phyloP scores from a whole-genome alignment of 2,888 invertebrate species.

The Pterostichus madidus region DNA sequence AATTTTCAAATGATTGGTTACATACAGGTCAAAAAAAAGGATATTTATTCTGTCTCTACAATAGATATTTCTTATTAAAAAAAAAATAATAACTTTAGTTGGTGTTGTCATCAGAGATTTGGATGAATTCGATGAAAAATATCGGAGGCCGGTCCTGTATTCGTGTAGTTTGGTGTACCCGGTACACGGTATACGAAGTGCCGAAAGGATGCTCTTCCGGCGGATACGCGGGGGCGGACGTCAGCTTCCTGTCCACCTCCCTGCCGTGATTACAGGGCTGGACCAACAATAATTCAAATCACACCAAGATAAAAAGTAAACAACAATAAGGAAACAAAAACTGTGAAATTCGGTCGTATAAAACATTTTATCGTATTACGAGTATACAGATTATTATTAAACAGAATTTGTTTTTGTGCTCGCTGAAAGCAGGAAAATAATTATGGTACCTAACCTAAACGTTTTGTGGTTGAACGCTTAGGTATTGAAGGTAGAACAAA shows the following conservation, averaged over 20 bases:
- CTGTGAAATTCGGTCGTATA: background rate
- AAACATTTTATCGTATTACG: background rate
- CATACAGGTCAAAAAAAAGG: no score
- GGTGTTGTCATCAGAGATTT: no score
- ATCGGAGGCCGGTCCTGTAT: background rate
- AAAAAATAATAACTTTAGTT: no score
- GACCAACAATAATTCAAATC: conserved; percentile 67
- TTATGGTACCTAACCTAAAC: background rate
- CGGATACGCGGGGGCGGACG: conserved; percentile 73
- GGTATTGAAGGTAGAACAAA: conserved; percentile 39
- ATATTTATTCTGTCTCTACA: no score
- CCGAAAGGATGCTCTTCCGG: conserved; percentile 70
- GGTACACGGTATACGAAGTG: conserved; percentile 2
- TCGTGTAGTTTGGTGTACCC: background rate
- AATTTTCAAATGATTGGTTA: no score
- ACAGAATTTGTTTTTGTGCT: background rate
- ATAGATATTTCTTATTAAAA: no score
- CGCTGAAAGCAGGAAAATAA: background rate
- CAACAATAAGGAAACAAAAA: background rate
- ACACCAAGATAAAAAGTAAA: conserved; percentile 11
- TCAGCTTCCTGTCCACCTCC: conserved; percentile 71
- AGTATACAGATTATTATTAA: background rate
- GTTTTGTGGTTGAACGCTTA: conserved; percentile 16
- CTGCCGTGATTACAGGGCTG: conserved; percentile 65
- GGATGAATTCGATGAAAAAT: background rate